phyloP scores from a whole-genome alignment of 2,113 vertebrate genomes.

The Psammodynastes pulverulentus region DNA sequence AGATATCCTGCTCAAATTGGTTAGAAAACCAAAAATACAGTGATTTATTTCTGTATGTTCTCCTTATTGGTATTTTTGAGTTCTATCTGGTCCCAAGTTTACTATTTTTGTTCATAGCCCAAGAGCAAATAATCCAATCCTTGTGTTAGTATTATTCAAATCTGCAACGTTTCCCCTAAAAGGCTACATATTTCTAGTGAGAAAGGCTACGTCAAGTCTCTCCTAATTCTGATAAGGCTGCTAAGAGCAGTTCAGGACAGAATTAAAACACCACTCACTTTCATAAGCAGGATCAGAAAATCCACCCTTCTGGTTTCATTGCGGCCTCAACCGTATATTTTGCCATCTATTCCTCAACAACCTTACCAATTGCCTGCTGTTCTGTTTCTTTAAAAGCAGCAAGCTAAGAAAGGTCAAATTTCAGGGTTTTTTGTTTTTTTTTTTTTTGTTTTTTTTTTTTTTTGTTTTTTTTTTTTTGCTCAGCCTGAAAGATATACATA shows the following conservation, averaged over 20 bases:
- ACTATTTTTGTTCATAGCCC: neutral
- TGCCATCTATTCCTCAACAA: neutral
- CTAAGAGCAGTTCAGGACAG: neutral
- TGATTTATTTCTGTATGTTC: neutral
- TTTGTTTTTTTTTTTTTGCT: conserved; percentile 1
- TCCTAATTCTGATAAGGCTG: neutral
- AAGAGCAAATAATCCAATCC: neutral
- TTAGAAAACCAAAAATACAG: neutral
- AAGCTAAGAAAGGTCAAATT: neutral
- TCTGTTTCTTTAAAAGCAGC: neutral
- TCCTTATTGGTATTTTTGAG: neutral
- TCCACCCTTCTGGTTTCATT: fast-evolving
- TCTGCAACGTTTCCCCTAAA: neutral
- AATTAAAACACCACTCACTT: neutral
- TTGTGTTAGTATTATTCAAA: neutral
- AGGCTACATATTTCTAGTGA: neutral
- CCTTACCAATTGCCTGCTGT: neutral
- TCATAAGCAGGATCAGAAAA: neutral
- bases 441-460: neutral
- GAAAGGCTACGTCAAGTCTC: neutral
- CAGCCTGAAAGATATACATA: neutral
- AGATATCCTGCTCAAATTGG: neutral
- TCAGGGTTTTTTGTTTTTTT: neutral
- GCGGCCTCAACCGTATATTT: neutral
- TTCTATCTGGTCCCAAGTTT: neutral